Conservation (phyloP, 92 coral and sea anemone genomes). For the Palythoa grandiflora region DNA sequence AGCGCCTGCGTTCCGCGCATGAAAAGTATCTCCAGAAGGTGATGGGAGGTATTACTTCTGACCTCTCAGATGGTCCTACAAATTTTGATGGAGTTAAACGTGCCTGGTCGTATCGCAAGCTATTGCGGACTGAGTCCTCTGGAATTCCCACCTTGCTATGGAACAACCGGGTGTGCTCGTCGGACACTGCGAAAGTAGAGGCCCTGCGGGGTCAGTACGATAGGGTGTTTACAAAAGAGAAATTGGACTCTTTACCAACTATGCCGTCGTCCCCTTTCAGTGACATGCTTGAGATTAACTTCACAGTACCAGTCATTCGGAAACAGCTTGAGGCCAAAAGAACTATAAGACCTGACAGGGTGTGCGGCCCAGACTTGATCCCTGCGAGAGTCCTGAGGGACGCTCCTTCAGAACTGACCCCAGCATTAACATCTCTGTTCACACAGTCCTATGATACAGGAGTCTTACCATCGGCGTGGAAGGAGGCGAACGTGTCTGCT, state of each 20-base stretch:
- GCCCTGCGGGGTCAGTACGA: slow-evolving; percentile 43
- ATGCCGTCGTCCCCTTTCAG: slow-evolving; percentile 12
- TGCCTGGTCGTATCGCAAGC: slow-evolving; percentile 28
- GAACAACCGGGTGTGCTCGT: slow-evolving; percentile 48
- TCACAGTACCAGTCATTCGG: slow-evolving; percentile 25
- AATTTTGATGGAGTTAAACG: neutral
- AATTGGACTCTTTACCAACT: slow-evolving; percentile 7
- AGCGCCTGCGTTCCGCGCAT: slow-evolving; percentile 3
- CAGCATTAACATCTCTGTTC: neutral
- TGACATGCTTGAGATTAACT: slow-evolving; percentile 34
- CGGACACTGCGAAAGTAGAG: slow-evolving; percentile 56
- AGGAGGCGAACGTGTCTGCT: too few species aligned
- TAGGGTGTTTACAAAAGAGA: slow-evolving; percentile 52
- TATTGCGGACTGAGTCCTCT: slow-evolving; percentile 46
- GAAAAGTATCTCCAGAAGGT: slow-evolving; percentile 49
- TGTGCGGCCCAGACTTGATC: neutral
- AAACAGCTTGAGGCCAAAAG: slow-evolving; percentile 30
- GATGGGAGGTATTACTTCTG: slow-evolving; percentile 34
- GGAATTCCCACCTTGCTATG: slow-evolving; percentile 56
- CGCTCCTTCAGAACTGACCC: neutral
- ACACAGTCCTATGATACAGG: neutral
- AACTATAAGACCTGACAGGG: neutral
- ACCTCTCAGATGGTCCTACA: neutral
- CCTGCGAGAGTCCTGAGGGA: neutral
- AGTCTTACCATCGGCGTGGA: too few species aligned